These are phyloP conservation scores for Ibidorhyncha struthersii DNA, from an alignment of 2,113 vertebrate species.

Conservation along the genomic window DNA sequence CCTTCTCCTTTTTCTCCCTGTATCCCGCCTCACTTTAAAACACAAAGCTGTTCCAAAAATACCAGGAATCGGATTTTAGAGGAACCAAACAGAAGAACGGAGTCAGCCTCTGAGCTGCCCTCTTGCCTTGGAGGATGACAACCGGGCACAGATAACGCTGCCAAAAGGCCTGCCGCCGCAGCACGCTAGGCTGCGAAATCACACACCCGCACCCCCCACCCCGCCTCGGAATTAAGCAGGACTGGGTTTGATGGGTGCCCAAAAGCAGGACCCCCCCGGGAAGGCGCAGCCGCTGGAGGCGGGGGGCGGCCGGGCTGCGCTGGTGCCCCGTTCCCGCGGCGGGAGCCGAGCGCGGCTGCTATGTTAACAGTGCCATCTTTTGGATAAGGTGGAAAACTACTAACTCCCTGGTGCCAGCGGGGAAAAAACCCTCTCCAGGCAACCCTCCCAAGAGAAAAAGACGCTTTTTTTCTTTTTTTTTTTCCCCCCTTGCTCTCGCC, in stretches of 20 bases:
- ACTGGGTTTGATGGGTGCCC: neutral
- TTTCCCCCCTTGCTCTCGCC: neutral
- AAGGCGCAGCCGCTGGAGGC: neutral
- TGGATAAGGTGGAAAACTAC: constrained; percentile 12
- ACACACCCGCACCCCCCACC: too few relatives aligned
- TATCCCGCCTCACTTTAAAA: neutral
- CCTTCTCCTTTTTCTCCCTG: neutral
- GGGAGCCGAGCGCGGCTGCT: neutral
- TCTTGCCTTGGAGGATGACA: neutral
- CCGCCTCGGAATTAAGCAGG: neutral
- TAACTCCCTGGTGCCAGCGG: neutral
- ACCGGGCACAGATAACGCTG: neutral
- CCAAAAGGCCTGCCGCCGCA: neutral
- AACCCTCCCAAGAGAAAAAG: neutral
- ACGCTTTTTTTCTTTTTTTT: neutral
- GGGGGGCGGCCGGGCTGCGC: neutral
- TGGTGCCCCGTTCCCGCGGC: neutral
- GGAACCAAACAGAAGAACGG: neutral
- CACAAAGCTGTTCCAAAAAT: neutral
- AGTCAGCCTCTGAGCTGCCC: neutral
- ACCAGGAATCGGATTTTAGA: neutral
- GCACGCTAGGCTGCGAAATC: neutral
- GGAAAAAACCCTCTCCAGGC: neutral
- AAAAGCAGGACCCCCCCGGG: neutral
- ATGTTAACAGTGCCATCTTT: constrained; percentile 58